Conservation (phyloP, 1,140 invertebrate genomes). For the Drosophila suzukii region DNA sequence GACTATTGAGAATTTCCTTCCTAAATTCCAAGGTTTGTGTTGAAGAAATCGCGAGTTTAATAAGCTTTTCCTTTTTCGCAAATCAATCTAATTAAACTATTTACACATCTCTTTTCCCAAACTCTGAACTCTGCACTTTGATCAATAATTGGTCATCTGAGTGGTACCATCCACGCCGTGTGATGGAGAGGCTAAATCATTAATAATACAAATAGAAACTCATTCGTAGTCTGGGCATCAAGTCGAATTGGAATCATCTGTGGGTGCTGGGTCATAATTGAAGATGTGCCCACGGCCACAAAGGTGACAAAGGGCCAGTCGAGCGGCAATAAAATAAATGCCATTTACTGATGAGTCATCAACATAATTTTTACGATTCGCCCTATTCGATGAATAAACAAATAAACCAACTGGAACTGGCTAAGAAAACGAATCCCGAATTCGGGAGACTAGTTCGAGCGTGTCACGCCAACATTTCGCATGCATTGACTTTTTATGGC, state of each 20-base stretch:
- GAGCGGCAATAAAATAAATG: constrained; percentile 80
- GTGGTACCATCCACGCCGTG: background rate
- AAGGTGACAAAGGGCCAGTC: constrained; percentile 58
- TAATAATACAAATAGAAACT: constrained; percentile 80
- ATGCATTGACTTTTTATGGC: constrained; percentile 84
- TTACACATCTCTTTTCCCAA: background rate
- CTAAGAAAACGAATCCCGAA: constrained; percentile 22
- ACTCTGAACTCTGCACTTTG: background rate
- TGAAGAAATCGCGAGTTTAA: too few relatives aligned
- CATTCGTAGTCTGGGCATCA: constrained; percentile 69
- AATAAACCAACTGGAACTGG: constrained; percentile 64
- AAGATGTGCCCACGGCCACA: constrained; percentile 28
- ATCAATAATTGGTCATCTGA: background rate
- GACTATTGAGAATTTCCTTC: too few relatives aligned
- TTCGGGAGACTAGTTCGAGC: constrained; percentile 62
- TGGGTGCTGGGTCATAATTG: constrained; percentile 49
- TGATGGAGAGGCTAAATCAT: constrained; percentile 41
- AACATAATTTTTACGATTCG: constrained; percentile 83
- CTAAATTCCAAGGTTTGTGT: too few relatives aligned
- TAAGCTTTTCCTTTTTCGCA: too few relatives aligned
- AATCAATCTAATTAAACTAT: too few relatives aligned
- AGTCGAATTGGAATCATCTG: constrained; percentile 59
- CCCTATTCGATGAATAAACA: constrained; percentile 80
- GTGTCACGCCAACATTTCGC: constrained; percentile 77
- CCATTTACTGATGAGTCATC: constrained; percentile 83